phyloP scores from a whole-genome alignment of 2,113 vertebrate genomes.

The Ceyx margarethae region DNA sequence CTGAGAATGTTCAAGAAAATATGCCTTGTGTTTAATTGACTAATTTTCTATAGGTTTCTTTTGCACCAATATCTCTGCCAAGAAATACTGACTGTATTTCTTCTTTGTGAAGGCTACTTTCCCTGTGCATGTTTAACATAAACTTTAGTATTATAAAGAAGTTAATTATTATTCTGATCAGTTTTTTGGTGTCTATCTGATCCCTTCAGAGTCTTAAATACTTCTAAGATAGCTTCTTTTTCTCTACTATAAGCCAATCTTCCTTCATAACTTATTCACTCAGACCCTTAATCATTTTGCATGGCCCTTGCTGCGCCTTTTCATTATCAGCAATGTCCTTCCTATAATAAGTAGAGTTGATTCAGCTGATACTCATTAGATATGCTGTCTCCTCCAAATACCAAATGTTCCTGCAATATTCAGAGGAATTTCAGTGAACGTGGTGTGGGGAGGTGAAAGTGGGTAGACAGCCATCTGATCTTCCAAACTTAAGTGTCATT shows the following conservation, averaged over 20 bases:
- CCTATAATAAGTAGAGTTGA: slow-evolving; percentile 58
- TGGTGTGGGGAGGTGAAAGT: neutral
- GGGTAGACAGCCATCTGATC: neutral
- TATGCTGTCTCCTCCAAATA: slow-evolving; percentile 58
- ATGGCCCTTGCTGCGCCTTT: slow-evolving; percentile 24
- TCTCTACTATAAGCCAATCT: slow-evolving; percentile 14
- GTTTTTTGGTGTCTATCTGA: neutral
- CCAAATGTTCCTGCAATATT: slow-evolving; percentile 42
- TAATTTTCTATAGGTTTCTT: neutral
- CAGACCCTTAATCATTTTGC: slow-evolving; percentile 48
- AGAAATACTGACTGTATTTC: neutral
- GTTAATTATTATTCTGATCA: slow-evolving; percentile 38
- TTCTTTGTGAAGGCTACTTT: neutral
- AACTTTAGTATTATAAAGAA: neutral
- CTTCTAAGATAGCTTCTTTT: slow-evolving; percentile 11
- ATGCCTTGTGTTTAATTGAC: neutral
- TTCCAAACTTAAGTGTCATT: slow-evolving; percentile 3
- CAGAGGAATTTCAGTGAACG: neutral
- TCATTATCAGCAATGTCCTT: slow-evolving; percentile 59
- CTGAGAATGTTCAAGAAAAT: neutral
- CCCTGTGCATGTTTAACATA: neutral
- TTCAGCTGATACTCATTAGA: slow-evolving; percentile 58
- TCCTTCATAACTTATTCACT: slow-evolving; percentile 51
- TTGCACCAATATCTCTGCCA: neutral
- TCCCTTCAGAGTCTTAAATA: neutral